Percentiles rank a stretch among this genome's conserved stretches.
Conservation (phyloP, 2,888 invertebrate genomes). For the Girardia tigrina region DNA sequence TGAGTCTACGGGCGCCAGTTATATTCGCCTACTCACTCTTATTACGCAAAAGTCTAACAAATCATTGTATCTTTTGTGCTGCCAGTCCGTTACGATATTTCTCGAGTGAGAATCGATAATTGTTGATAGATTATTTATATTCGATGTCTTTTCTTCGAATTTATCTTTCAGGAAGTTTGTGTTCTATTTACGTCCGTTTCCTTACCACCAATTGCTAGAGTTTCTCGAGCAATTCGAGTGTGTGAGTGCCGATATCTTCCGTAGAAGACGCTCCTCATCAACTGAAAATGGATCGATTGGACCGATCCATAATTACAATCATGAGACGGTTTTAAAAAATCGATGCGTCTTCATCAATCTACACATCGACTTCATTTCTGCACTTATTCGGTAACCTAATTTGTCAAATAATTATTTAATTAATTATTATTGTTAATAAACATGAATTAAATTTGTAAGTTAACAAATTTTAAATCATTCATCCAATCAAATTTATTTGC, state of each 20-base stretch:
- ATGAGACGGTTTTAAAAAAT: neutral
- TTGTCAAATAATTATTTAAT: no score
- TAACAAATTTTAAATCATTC: no score
- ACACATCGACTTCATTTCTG: neutral
- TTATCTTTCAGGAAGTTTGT: no score
- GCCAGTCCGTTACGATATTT: neutral
- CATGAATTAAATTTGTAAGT: no score
- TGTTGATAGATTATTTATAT: no score
- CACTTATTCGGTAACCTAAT: neutral
- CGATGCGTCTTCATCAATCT: slow-evolving; percentile 7
- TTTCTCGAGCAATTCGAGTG: neutral
- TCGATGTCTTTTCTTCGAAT: no score
- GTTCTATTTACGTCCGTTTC: neutral
- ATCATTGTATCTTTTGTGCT: neutral
- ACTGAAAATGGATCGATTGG: no score
- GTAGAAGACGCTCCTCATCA: no score
- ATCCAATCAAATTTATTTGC: no score
- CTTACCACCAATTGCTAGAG: neutral
- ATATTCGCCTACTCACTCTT: neutral
- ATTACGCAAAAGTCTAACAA: neutral
- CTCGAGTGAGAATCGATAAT: no score
- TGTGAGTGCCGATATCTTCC: neutral
- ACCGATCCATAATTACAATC: neutral
- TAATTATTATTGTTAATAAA: no score
- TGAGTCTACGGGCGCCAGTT: neutral